Percentiles rank a stretch among this genome's conserved stretches.
Conservation (phyloP, 2,113 vertebrate genomes). For the Columba janthina region DNA sequence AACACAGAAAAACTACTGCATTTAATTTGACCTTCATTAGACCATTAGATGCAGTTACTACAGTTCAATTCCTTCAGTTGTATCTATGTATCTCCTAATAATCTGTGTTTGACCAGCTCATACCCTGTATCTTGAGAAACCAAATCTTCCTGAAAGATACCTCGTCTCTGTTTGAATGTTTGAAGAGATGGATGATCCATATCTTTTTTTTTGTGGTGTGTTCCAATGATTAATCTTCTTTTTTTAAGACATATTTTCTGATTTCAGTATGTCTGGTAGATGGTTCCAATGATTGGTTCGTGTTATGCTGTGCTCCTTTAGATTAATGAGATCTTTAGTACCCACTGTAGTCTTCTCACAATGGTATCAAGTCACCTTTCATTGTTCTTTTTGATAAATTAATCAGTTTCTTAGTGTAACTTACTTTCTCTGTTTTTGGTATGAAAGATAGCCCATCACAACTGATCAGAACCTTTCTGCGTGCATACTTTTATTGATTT, state of each 20-base stretch:
- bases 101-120: neutral
- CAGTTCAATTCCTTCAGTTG: neutral
- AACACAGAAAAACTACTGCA: neutral
- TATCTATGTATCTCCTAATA: neutral
- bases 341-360: neutral
- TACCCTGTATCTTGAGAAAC: neutral
- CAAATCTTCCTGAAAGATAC: neutral
- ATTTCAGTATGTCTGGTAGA: neutral
- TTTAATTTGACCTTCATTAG: neutral
- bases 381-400: conserved; percentile 17
- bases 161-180: neutral
- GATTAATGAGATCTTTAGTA: conserved; percentile 4
- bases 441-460: neutral
- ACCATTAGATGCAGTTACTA: neutral
- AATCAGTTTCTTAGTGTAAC: neutral
- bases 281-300: neutral
- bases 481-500: neutral
- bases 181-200: neutral
- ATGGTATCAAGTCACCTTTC: neutral
- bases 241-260: neutral
- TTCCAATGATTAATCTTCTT: neutral
- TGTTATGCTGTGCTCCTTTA: neutral
- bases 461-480: neutral
- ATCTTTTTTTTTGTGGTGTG: neutral
- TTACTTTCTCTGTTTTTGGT: neutral